Evolutionary conservation across 2,797 vertebrate species (phyloP), one percentile per base, ranked within the genome.

Genomic region (Eidolon dupreanum): DNA sequence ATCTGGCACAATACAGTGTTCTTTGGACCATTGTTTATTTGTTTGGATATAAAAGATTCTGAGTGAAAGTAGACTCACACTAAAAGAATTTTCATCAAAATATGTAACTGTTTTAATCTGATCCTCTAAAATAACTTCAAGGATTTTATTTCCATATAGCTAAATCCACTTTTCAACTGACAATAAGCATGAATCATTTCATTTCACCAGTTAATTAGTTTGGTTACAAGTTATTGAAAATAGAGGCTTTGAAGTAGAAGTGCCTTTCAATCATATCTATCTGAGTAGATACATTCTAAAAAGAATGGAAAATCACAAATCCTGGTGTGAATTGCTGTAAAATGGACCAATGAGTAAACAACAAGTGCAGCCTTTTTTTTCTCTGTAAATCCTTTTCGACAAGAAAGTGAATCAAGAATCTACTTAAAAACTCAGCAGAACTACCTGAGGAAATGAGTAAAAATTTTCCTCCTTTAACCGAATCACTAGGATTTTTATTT

Each of bases 101-200:
- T 33, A 49, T 3, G 3, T 71, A 61, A 90, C 65, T 90, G 61
- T 73, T 90, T 92, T 78, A 49, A 88, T 51, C 59, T 81, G 36
- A 79, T 79, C 31, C 20, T 92, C 15, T 74, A 92, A 82, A 90
- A 49, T 87, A 75, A 19, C n/a, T 75, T 96, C 51, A 90, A 24
- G 10, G 41, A 88, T 88, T 90, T 97, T 87, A 22, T 74, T 90
- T 81, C 61, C 57, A 82, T 77, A 77, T 6, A 41, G 5, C 2
- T 36, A 85, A 70, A 82, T 81, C 86, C 22, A 74, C 57, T 82
- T 90, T 93, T 86, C 57, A 94, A 24, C 63, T 88, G 51, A 90
- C 26, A 91, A 73, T 90, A 92, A 73, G 15, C 36, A 79, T 41
- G 70, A 89, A 71, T 86, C 41, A 92, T 95, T 74, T 70, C 24